Evolutionary conservation across 2,113 vertebrate species (phyloP).

Genomic region (Mirza zaza): DNA sequence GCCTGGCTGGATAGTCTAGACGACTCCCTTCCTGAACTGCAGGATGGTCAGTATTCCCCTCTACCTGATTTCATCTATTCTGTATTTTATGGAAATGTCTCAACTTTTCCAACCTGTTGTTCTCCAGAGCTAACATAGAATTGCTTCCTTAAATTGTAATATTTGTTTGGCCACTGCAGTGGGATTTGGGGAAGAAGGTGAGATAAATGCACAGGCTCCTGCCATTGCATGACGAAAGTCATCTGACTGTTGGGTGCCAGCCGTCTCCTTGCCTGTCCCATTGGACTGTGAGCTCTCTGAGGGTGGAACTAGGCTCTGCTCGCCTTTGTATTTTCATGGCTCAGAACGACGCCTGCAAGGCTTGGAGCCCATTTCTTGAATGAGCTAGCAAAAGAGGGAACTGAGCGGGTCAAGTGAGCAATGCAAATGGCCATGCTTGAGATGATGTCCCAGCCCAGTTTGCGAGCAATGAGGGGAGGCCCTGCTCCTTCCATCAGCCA

Average conservation of each 20-base stretch:
- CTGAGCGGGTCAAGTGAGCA: neutral
- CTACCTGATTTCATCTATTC: neutral
- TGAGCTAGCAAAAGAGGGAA: neutral
- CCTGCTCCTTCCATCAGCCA: neutral
- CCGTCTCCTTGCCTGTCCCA: neutral
- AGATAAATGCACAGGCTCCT: neutral
- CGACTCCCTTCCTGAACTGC: neutral
- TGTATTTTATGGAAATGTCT: neutral
- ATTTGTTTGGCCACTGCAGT: neutral
- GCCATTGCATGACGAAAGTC: neutral
- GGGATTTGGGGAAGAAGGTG: neutral
- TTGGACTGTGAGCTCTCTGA: neutral
- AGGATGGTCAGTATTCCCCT: neutral
- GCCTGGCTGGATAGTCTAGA: neutral
- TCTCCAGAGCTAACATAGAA: neutral
- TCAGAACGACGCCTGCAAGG: neutral
- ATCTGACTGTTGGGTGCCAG: neutral
- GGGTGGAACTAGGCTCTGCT: neutral
- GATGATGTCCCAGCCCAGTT: neutral
- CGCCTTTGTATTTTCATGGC: neutral
- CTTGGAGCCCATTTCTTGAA: neutral
- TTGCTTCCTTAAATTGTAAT: neutral
- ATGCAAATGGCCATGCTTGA: neutral
- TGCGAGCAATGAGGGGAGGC: neutral
- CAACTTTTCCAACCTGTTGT: neutral